A percentile compares a stretch with the other conserved stretches of the same genome.
These are phyloP conservation scores for Gila robusta DNA, from an alignment of 2,797 vertebrate genomes.

Conservation along the genomic window DNA sequence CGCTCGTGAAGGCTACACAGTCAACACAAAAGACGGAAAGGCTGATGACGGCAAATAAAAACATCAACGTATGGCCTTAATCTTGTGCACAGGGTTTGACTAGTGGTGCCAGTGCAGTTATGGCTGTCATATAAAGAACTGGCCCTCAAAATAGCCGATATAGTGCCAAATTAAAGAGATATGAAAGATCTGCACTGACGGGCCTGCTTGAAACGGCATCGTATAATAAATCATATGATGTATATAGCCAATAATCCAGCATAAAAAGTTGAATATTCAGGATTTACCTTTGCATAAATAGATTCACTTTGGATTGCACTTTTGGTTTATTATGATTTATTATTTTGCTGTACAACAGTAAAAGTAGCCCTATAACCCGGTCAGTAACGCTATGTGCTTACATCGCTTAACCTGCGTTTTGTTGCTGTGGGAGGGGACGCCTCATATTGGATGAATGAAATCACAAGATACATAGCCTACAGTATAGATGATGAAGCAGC, in stretches of 20 bases:
- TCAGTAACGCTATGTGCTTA: not conserved
- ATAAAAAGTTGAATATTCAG: not conserved
- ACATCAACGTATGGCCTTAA: conserved; percentile 35
- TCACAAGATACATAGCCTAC: conserved; percentile 9
- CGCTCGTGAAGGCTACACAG: not conserved
- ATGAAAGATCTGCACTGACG: not conserved
- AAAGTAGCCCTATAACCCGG: not conserved
- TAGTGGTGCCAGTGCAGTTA: not conserved
- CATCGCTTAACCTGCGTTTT: not conserved
- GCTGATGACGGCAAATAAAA: conserved; percentile 47
- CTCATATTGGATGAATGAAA: conserved; percentile 23
- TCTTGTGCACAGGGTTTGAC: conserved; percentile 7
- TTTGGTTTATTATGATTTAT: not conserved
- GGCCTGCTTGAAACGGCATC: not conserved
- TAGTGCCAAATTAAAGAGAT: not conserved
- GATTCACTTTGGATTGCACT: not conserved
- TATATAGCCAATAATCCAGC: not conserved
- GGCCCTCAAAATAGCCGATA: not conserved
- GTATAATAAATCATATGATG: not conserved
- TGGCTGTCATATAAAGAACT: not conserved
- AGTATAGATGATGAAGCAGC: conserved; percentile 8
- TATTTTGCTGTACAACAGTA: not conserved
- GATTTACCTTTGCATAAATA: not conserved
- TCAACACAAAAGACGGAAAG: conserved; percentile 27
- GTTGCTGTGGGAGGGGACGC: conserved; percentile 3